Percentiles rank a stretch among this genome's conserved stretches.
Conservation (phyloP, 2,888 invertebrate genomes). For the Meloe dianella region DNA sequence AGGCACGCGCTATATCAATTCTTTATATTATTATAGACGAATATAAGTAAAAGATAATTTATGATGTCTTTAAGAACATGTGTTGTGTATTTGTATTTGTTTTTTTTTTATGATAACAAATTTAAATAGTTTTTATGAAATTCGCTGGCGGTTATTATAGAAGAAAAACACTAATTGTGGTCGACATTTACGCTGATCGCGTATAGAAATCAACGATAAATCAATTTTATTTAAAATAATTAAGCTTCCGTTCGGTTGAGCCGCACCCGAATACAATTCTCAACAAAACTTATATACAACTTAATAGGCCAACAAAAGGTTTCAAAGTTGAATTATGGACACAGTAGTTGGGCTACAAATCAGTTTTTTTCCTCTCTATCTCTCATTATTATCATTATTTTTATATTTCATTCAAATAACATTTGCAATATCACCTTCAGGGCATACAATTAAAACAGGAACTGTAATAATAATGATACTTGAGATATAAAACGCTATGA, state of each 20-base stretch:
- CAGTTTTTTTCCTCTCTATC: conserved; percentile 14
- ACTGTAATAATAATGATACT: not conserved
- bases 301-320: conserved; percentile 30
- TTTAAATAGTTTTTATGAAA: conserved; percentile 13
- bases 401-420: not conserved
- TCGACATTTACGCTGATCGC: conserved; percentile 13
- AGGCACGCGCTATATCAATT: conserved; percentile 52
- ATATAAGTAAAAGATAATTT: conserved; percentile 53
- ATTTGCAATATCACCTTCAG: conserved; percentile 34
- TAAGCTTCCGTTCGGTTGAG: conserved; percentile 18
- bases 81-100: conserved; percentile 48
- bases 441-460: conserved; percentile 34
- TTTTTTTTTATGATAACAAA: conserved; percentile 22
- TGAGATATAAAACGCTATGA: conserved; percentile 4
- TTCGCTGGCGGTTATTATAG: conserved; percentile 7
- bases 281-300: conserved; percentile 19
- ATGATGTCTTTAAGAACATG: conserved; percentile 51
- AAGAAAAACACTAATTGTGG: conserved; percentile 2
- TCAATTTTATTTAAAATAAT: conserved; percentile 16
- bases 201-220: conserved; percentile 15
- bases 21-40: not conserved
- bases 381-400: not conserved
- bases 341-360: conserved; percentile 27
- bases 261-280: conserved; percentile 17
- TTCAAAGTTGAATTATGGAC: conserved; percentile 24